These are phyloP conservation scores for Psylliodes chrysocephalus DNA, from an alignment of 2,888 invertebrate genomes.

Conservation along the genomic window DNA sequence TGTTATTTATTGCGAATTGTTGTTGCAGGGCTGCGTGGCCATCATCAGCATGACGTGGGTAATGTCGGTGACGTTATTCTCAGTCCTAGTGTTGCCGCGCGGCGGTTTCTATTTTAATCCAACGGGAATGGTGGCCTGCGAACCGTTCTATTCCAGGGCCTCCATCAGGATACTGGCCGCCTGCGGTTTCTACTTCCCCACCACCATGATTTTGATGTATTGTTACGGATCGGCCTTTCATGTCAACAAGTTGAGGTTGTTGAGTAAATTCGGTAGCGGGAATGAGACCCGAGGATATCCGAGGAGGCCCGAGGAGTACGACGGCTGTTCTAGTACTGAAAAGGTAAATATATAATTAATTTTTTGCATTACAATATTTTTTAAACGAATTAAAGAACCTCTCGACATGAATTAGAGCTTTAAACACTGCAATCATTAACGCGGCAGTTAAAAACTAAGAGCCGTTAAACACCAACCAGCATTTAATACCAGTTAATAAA, in stretches of 20 bases:
- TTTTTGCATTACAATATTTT: no score
- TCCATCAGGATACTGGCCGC: conserved; percentile 82
- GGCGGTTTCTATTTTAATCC: conserved; percentile 91
- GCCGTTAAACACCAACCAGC: no score
- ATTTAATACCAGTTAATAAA: no score
- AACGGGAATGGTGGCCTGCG: conserved; percentile 86
- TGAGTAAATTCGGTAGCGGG: conserved; percentile 51
- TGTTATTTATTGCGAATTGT: no score
- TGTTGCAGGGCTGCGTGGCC: conserved; percentile 83
- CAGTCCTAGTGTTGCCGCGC: conserved; percentile 82
- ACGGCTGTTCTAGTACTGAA: conserved; percentile 65
- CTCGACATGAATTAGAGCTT: no score
- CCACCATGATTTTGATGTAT: conserved; percentile 92
- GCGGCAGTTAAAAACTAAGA: no score
- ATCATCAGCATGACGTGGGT: conserved; percentile 89
- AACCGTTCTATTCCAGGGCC: conserved; percentile 83
- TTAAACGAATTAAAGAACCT: no score
- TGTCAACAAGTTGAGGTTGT: conserved; percentile 82
- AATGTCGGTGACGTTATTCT: conserved; percentile 83
- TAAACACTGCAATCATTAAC: no score
- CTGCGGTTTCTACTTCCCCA: conserved; percentile 90
- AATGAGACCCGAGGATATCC: no score
- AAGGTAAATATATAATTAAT: no score
- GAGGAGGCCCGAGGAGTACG: conserved; percentile 64
- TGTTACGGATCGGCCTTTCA: conserved; percentile 92